These are phyloP conservation scores for Motacilla alba DNA, from an alignment of 2,113 vertebrate species.

Conservation along the genomic window DNA sequence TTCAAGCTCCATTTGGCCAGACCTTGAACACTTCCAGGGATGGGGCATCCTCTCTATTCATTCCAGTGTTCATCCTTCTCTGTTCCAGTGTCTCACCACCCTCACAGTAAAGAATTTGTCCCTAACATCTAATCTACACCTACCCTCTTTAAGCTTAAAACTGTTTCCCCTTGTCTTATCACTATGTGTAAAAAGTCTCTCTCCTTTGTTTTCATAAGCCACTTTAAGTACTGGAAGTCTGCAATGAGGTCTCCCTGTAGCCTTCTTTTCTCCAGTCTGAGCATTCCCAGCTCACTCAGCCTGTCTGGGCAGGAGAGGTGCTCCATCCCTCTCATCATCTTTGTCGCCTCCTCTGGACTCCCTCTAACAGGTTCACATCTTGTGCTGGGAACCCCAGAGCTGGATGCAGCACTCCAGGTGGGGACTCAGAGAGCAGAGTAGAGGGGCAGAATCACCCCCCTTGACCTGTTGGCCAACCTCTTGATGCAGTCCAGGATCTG, in stretches of 20 bases:
- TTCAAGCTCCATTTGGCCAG: background rate
- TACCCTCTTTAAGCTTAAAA: background rate
- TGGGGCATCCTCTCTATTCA: background rate
- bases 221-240: background rate
- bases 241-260: background rate
- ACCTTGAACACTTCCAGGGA: background rate
- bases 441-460: background rate
- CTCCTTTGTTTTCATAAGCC: background rate
- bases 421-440: background rate
- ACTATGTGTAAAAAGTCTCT: background rate
- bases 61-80: no score
- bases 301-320: background rate
- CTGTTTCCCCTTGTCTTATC: background rate
- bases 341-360: background rate
- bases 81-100: background rate
- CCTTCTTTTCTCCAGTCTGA: background rate
- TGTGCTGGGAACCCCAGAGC: background rate
- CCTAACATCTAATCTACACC: background rate
- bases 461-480: background rate
- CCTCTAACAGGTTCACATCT: background rate
- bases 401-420: background rate
- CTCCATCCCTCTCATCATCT: background rate
- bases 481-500: background rate
- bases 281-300: background rate
- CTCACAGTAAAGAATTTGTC: background rate